Percentiles rank a stretch among this genome's conserved stretches.
Evolutionary conservation across 2,888 invertebrate species (phyloP).

Genomic region (Caenorhabditis sp.): DNA sequence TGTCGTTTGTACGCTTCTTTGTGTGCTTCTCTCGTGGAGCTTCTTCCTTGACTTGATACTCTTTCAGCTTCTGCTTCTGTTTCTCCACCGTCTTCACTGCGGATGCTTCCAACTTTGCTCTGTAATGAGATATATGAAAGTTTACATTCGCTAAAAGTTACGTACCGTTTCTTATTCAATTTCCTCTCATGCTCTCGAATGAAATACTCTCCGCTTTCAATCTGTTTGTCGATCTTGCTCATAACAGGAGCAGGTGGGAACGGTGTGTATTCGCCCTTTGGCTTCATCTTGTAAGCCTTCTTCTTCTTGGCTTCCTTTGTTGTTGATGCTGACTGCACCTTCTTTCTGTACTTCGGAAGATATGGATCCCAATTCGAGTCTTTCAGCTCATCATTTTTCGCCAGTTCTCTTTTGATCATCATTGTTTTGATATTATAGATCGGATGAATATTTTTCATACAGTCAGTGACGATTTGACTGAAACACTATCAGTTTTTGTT

Average conservation of each 20-base stretch:
- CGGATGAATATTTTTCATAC: conserved; percentile 99
- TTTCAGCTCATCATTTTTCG: conserved; percentile 93
- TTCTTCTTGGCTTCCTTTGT: conserved; percentile 82
- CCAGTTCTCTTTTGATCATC: conserved; percentile 97
- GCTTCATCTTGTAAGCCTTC: conserved; percentile 87
- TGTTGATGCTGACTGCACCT: conserved; percentile 84
- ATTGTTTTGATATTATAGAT: conserved; percentile 95
- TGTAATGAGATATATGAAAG: no score
- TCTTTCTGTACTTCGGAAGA: conserved; percentile 95
- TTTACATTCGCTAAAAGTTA: no score
- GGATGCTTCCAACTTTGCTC: conserved; percentile 65
- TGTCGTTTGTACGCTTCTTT: conserved; percentile 63
- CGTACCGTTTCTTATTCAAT: conserved; percentile 71
- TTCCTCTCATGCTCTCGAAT: conserved; percentile 87
- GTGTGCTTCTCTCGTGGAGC: conserved; percentile 67
- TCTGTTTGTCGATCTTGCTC: conserved; percentile 94
- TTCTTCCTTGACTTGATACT: conserved; percentile 69
- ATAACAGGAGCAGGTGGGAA: conserved; percentile 96
- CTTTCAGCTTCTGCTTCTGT: conserved; percentile 70
- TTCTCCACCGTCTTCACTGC: conserved; percentile 65
- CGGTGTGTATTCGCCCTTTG: conserved; percentile 96
- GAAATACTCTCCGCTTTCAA: conserved; percentile 98
- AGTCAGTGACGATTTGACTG: conserved; percentile 92
- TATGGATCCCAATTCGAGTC: conserved; percentile 98
- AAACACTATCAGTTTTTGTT: background rate